Conservation (phyloP, 2,888 invertebrate species). For the Helicoverpa assulta region DNA sequence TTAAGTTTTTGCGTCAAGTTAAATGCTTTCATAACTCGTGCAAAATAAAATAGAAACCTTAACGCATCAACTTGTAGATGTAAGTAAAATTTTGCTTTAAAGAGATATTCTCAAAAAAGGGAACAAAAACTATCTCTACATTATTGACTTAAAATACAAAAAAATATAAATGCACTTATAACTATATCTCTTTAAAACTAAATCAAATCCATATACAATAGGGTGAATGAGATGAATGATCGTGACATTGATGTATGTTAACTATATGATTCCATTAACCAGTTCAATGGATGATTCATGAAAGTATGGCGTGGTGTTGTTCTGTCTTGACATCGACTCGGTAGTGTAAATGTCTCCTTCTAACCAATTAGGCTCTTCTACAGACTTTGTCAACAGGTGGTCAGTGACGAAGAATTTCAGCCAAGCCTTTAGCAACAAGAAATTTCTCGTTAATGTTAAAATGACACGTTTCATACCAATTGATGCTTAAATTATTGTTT, state of each 20-base stretch:
- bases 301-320: constrained; percentile 78
- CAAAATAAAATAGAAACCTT: constrained; percentile 43
- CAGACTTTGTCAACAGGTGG: constrained; percentile 86
- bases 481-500: constrained; percentile 22
- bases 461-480: constrained; percentile 39
- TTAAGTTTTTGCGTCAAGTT: constrained; percentile 67
- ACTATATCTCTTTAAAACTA: constrained; percentile 78
- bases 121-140: constrained; percentile 1
- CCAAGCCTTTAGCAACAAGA: constrained; percentile 89
- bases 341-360: constrained; percentile 82
- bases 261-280: constrained; percentile 88
- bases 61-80: constrained; percentile 67
- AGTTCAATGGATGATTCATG: constrained; percentile 84
- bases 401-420: constrained; percentile 91
- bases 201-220: constrained; percentile 72
- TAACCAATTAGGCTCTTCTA: constrained; percentile 88
- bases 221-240: constrained; percentile 76
- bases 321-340: constrained; percentile 81
- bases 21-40: constrained; percentile 55
- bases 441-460: constrained; percentile 71
- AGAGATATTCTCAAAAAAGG: constrained; percentile 69
- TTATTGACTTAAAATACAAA: constrained; percentile 47
- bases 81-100: constrained; percentile 69
- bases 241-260: constrained; percentile 69
- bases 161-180: constrained; percentile 67